Base-by-base conservation (phyloP, 2,888 invertebrate genomes). In the Nomada hirtipes region DNA sequence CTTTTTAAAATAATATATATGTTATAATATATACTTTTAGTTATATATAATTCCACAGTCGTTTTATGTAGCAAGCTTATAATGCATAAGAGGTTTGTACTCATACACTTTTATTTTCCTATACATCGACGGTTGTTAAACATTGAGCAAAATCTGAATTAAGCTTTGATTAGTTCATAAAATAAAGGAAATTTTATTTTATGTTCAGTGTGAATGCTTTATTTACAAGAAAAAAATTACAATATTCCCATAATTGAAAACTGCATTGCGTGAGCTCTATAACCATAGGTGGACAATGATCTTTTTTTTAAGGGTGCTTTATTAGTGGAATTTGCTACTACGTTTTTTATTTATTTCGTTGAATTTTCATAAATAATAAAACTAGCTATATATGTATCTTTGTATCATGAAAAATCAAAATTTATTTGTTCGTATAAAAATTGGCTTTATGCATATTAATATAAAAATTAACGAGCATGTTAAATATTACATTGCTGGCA, bases 221-320 rank as follows among this genome's bases (percentile, higher is more conserved):
- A 87, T 89, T 88, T 86, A 89, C 86, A 82, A 82, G 68, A 88
- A 60, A 80, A 72, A 68, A 73, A 71, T 81, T 88, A 84, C 74
- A 88, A 76, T 75, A 73, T 50, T 79, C 83, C 76, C 65, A 76
- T 69, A 75, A 15, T 26, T 76, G 75, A 47, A 76, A 68, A 82
- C 70, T 76, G 59, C 55, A 63, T 86, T 64, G 60, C 72, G 50
- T 79, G 74, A 86, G 68, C 57, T 77, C 68, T 63, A 63, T 52
- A 70, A 73, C 47, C 47, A 42, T 50, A 36, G 13, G 59, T 42
- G 11, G 18, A n/a, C 20, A 65, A 65, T 44, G 26, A 55, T 23
- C 13, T 53, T 53, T 71, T 42, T 29, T 57, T 68, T 68, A 59
- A 59, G 53, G 50, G 57, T 74, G 53, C 42, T 73, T 75, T 53